Evolutionary conservation across 1,140 invertebrate species (phyloP), one percentile per base, ranked within the genome.

Genomic region (Drosophila obscura): DNA sequence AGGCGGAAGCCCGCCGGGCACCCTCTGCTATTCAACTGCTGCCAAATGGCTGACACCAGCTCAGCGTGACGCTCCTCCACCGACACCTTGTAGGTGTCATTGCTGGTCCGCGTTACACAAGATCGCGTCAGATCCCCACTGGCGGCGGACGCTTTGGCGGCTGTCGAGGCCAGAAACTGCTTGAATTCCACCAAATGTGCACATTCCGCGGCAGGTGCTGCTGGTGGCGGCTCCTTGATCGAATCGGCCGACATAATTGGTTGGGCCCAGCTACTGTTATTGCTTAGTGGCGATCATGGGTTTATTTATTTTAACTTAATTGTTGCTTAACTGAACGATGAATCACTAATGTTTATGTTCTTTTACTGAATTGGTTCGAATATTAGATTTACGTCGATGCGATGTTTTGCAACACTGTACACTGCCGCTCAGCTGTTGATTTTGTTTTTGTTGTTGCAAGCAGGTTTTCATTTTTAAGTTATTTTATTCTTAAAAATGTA

Each of bases 41-140:
- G 77, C 85, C 90, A 91, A 68, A 91, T 68, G 22, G 75, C 45
- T 0, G 77, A 55, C 26, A 90, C 35, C 11, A 91, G 50, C 59
- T 91, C 90, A 4, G 80, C 85, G 9, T 74, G 63, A 1, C 59
- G 62, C 45, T 91, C 90, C 9, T 90, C 69, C 13, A 55, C 41
- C n/a, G 55, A 80, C 13, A 91, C 77, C 24, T 77, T 73, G 61
- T 91, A 91, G 8, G 90, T 91, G 41, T 91, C 90, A 39, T 61
- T 90, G 55, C 72, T 79, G 31, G 52, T 87, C 9, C 90, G 82
- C 43, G 80, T 81, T 79, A 90, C 81, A 84, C 84, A 90, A 67
- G 44, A 71, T 9, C 60, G 35, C 50, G 41, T 28, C 45, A 60
- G 41, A 2, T 76, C 73, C 28, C 87, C 74, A 44, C 65, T 74